Percentiles rank a stretch among this genome's conserved stretches.
Conservation (phyloP, 2,113 vertebrate genomes). For the Phrynocephalus versicolor region DNA sequence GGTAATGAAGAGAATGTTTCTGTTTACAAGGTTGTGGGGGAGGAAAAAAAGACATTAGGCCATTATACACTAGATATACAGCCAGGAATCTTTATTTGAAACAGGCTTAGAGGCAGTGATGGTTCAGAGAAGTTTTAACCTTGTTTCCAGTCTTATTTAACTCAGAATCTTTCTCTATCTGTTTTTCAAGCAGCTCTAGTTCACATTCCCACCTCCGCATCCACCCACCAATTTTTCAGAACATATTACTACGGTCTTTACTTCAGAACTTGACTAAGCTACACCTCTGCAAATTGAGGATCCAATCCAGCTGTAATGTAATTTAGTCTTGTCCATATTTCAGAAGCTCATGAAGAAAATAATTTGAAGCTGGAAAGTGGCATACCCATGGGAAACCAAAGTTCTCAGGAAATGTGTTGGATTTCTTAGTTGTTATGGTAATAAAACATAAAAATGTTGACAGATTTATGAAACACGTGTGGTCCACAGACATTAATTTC, state of each 20-base stretch:
- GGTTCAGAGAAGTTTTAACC: neutral
- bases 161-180: too few relatives aligned
- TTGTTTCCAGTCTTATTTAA: neutral
- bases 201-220: neutral
- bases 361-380: neutral
- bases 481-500: neutral
- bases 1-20: neutral
- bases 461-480: neutral
- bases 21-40: neutral
- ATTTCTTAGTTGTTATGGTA: neutral
- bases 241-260: neutral
- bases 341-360: neutral
- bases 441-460: neutral
- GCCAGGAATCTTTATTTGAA: slow-evolving; percentile 4
- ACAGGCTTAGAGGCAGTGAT: neutral
- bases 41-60: neutral
- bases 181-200: neutral
- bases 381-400: neutral
- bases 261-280: neutral
- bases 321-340: neutral
- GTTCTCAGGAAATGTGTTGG: neutral
- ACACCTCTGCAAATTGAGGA: neutral
- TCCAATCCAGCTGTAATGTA: neutral
- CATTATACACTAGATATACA: slow-evolving; percentile 2
- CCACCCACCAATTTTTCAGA: neutral